Evolutionary conservation across 2,888 invertebrate genomes (phyloP).

Genomic region (Dicyrtomina minuta): DNA sequence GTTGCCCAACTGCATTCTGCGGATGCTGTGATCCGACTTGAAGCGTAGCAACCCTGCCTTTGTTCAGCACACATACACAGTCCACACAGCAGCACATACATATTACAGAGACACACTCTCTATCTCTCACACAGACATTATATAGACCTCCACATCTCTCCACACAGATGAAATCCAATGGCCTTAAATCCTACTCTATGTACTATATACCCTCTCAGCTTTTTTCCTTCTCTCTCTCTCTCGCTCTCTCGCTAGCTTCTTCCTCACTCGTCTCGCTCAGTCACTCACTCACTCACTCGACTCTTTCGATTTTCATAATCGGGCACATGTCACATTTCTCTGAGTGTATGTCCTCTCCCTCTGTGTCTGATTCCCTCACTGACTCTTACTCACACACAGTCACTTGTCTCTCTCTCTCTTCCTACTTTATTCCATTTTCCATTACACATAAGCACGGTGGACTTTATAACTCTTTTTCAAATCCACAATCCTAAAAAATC

Average conservation of each 20-base stretch:
- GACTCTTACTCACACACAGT: slow-evolving; percentile 4
- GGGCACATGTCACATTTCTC: slow-evolving; percentile 31
- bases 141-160: not conserved
- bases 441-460: no score
- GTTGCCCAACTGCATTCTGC: slow-evolving; percentile 11
- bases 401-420: not conserved
- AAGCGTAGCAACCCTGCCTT: slow-evolving; percentile 13
- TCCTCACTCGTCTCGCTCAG: not conserved
- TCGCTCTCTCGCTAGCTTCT: not conserved
- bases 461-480: no score
- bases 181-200: not conserved
- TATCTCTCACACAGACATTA: not conserved
- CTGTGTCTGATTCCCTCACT: not conserved
- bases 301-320: slow-evolving; percentile 33
- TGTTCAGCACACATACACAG: not conserved
- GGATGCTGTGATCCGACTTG: not conserved
- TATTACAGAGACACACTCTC: not conserved
- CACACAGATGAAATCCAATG: slow-evolving; percentile 6
- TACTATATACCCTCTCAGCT: not conserved
- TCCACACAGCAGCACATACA: not conserved
- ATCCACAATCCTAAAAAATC: no score
- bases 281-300: not conserved
- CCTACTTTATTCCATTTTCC: not conserved
- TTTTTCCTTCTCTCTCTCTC: not conserved
- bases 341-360: not conserved